Base-by-base conservation (phyloP, 2,888 invertebrate genomes). In the Leptopilina syphax region DNA sequence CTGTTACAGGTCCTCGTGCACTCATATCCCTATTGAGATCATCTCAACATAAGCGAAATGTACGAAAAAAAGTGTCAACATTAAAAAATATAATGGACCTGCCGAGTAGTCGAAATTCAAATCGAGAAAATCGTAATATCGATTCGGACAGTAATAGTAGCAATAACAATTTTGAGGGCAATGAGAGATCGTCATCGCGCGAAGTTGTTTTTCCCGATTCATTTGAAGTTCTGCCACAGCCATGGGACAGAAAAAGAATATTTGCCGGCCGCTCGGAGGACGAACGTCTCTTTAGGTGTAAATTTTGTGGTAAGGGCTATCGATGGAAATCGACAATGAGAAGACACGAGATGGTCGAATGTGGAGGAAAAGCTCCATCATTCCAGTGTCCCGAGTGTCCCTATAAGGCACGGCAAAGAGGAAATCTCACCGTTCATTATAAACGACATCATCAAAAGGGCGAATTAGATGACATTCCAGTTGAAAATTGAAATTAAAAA, bases 271-370 rank as follows among this genome's bases (percentile, higher is more conserved):
- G 63, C 3, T 65, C 77, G 24, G 65, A 77, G 27, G 65, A 77
- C 24, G 65, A 77, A 34, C 77, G 77, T 5, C 63, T 65, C 6
- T 77, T 77, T 27, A 47, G 77, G 63, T 77, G 77, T n/a, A 63
- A 65, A 47, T 77, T 77, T 65, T 77, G 77, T 27, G 77, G 77
- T 0, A 77, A 77, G 18, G 77, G 77, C 7, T 77, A 77, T 65
- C 65, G 77, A 44, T 77, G 77, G 77, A 77, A 77, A 65, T 65
- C 65, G 6, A 77, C 77, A 18, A 77, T 77, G 77, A 63, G 77
- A 13, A 63, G 77, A 65, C 77, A 77, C n/a, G 77, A 77, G 44
- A 77, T 65, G 77, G 77, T 77, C 3, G 77, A 77, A 77, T 77
- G 77, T 65, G 77, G 77, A 9, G 77, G 77, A 44, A 77, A 77